Base-by-base conservation (phyloP, 2,113 vertebrate species). In the Hippopotamus amphibius region DNA sequence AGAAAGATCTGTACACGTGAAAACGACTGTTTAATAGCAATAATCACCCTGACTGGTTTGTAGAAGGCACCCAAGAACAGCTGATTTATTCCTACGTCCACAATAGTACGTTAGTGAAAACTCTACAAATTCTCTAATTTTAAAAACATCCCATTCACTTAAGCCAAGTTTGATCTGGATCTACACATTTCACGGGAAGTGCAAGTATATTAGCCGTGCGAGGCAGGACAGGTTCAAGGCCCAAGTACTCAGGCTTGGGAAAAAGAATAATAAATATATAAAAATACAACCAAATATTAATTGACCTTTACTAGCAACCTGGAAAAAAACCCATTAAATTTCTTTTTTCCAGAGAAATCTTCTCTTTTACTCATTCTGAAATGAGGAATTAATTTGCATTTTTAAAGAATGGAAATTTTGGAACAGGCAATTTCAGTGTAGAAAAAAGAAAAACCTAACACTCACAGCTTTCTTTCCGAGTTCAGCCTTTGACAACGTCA, bases 401-500 rank as follows among this genome's bases (percentile, higher is more conserved):
- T 96, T 95, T 41, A 94, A 72, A 90, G 89, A 66, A 89, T 3
- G 13, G 16, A 86, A 86, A 96, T 71, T 89, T 77, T 80, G 48
- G 85, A 88, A 84, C 13, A 19, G 11, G 68, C n/a, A 0, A 0
- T 90, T 61, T 89, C 61, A 65, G 65, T 84, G 66, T 88, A 79
- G 66, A 83, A 82, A 90, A 65, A 66, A 19, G 15, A 50, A 76
- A 88, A 28, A 6, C 33, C 19, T 77, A 87, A 96, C 98, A 99
- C 99, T 99, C 98, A 99, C 99, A 98, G 99, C 99, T 99, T 99
- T 99, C 98, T 99, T 99, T 97, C 99, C 99, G 97, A 99, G 99
- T 96, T 99, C 99, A 90, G 99, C 99, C 99, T 99, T 99, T 77
- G 99, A 99, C 69, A 99, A 97, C 3, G 99, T 99, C 72, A 99